Evolutionary conservation across 2,113 vertebrate genomes (phyloP).

Genomic region (Serinus canaria): DNA sequence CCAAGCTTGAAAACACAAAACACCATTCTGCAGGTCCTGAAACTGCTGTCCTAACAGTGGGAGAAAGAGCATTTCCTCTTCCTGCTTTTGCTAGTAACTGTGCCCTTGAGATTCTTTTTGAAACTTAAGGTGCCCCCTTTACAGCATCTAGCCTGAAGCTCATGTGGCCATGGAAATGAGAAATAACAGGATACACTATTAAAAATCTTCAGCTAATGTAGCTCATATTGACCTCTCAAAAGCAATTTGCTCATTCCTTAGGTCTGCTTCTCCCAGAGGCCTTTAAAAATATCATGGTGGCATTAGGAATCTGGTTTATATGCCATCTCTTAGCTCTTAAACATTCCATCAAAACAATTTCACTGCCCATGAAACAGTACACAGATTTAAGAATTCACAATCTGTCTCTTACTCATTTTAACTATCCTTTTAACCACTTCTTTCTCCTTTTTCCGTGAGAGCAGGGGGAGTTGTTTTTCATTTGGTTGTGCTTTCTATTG

Average conservation of each 20-base stretch:
- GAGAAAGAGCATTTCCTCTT: background rate
- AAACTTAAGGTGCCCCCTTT: background rate
- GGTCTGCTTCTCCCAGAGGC: background rate
- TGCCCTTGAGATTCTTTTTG: background rate
- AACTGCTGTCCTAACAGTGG: background rate
- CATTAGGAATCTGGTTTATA: background rate
- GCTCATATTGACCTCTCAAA: background rate
- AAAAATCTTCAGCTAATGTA: background rate
- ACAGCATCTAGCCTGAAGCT: background rate
- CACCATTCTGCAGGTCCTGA: background rate
- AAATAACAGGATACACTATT: background rate
- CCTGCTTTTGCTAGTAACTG: background rate
- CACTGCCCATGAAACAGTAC: background rate
- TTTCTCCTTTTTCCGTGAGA: background rate
- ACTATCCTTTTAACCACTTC: background rate
- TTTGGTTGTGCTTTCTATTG: background rate
- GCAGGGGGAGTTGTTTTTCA: fast-evolving
- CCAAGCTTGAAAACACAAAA: background rate
- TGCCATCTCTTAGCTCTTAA: background rate
- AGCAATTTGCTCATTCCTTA: background rate
- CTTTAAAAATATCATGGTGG: background rate
- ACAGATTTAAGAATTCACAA: background rate
- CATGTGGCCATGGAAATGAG: background rate
- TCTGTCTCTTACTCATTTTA: background rate
- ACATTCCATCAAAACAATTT: background rate